Conservation (phyloP, 2,888 invertebrate species). For the Carpatolechia fugitivella region DNA sequence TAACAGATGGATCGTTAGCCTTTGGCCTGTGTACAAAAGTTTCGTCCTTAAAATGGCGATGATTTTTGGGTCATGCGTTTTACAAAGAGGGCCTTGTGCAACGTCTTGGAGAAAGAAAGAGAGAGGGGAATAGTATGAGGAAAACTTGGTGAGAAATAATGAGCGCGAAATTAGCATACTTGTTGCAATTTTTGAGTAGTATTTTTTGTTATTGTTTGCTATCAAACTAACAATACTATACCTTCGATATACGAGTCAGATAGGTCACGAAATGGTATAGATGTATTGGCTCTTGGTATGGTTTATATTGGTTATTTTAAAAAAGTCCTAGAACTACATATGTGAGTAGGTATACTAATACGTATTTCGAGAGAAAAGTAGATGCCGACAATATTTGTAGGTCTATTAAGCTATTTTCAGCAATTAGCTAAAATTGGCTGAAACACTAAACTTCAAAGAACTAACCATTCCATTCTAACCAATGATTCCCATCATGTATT, state of each 20-base stretch:
- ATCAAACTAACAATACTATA: too few species aligned
- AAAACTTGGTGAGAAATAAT: conserved; percentile 12
- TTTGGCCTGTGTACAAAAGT: conserved; percentile 57
- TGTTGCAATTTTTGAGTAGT: too few species aligned
- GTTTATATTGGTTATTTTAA: too few species aligned
- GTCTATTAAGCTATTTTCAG: background rate
- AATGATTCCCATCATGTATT: conserved; percentile 36
- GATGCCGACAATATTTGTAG: background rate
- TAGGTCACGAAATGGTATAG: too few species aligned
- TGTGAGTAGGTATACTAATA: too few species aligned
- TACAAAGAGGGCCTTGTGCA: conserved; percentile 62
- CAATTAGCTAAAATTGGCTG: background rate
- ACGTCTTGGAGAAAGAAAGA: conserved; percentile 25
- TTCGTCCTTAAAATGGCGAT: conserved; percentile 46
- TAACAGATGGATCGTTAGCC: conserved; percentile 50
- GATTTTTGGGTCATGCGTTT: conserved; percentile 61
- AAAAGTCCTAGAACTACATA: too few species aligned
- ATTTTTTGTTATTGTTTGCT: too few species aligned
- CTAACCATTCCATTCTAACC: conserved; percentile 45
- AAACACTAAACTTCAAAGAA: background rate
- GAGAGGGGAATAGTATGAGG: conserved; percentile 11
- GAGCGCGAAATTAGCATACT: background rate
- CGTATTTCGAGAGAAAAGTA: too few species aligned
- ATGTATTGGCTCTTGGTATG: too few species aligned
- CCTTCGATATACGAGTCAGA: too few species aligned